Percentiles rank a stretch among this genome's conserved stretches.
Conservation (phyloP, 2,888 invertebrate species). For the Thereva unica region DNA sequence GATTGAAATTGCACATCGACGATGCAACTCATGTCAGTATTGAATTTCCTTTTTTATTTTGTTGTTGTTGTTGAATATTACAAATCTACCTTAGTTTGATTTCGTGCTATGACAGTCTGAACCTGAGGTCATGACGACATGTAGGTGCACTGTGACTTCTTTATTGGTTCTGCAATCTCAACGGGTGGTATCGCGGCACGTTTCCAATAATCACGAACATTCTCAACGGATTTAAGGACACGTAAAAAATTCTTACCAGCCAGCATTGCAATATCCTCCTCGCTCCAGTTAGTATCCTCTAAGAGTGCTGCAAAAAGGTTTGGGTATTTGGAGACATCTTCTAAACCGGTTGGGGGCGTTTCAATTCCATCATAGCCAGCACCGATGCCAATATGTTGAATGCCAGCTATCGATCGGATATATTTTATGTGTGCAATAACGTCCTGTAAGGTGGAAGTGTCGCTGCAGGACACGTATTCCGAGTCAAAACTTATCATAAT, state of each 20-base stretch:
- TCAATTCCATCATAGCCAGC: slow-evolving; percentile 86
- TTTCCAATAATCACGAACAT: slow-evolving; percentile 81
- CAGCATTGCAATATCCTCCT: slow-evolving; percentile 78
- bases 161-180: slow-evolving; percentile 71
- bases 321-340: slow-evolving; percentile 84
- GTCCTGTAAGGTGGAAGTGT: slow-evolving; percentile 77
- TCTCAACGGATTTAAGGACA: slow-evolving; percentile 75
- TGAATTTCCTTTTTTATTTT: no score
- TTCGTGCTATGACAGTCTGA: slow-evolving; percentile 54
- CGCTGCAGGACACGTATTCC: slow-evolving; percentile 81
- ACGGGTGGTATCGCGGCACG: slow-evolving; percentile 76
- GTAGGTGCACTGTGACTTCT: slow-evolving; percentile 69
- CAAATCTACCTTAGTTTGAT: slow-evolving; percentile 37
- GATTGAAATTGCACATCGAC: no score
- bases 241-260: slow-evolving; percentile 82
- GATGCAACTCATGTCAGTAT: no score
- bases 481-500: slow-evolving; percentile 94
- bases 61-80: slow-evolving; percentile 11
- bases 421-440: slow-evolving; percentile 89
- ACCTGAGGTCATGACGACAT: slow-evolving; percentile 76
- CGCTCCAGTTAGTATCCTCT: slow-evolving; percentile 80
- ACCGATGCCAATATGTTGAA: slow-evolving; percentile 85
- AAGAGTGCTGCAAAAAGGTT: slow-evolving; percentile 78
- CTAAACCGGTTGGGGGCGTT: slow-evolving; percentile 76
- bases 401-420: slow-evolving; percentile 78